Evolutionary conservation across 2,113 vertebrate genomes (phyloP), one percentile per base, ranked within the genome.

Genomic region (Hucho hucho): DNA sequence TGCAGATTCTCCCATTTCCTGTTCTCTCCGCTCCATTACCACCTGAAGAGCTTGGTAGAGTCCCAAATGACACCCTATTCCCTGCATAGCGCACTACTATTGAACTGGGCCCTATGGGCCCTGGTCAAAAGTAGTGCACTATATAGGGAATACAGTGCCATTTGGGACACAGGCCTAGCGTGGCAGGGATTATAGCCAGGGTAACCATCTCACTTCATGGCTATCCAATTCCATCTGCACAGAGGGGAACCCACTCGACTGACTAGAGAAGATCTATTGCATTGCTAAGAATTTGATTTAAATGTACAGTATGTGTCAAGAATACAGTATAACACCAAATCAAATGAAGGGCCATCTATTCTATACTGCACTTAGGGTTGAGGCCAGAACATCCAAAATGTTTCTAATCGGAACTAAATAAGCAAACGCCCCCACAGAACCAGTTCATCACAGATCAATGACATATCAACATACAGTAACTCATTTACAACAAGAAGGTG

Each of bases 11-110:
- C 78, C 20, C 20, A 37, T n/a, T 22, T 37, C 28, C 66, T 73
- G 72, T 32, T 70, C 74, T 78, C 78, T 69, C 75, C 72, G 61
- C 79, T 87, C 83, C 83, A 85, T 85, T 83, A 89, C 78, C 68
- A 68, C 43, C 71, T 43, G 76, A 76, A 59, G 73, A 79, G 69
- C 61, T 75, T 76, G 79, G 75, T 46, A 63, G 32, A 7, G 32
- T 32, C 69, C 70, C 79, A 32, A 78, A 49, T 49, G 47, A 12
- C 14, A 49, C 13, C 47, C 47, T 49, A 14, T 49, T 16, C 47
- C 47, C 47, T 14, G 9, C 47, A 49, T 49, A 49, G 13, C 14
- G 3, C 47, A 49, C 47, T 13, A 49, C 47, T 13, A 3, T 49
- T 49, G 9, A 49, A 3, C 47, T 1, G 2, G 13, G 13, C 47